Base-by-base conservation (phyloP, 2,888 invertebrate genomes). In the Quadriops clusia region DNA sequence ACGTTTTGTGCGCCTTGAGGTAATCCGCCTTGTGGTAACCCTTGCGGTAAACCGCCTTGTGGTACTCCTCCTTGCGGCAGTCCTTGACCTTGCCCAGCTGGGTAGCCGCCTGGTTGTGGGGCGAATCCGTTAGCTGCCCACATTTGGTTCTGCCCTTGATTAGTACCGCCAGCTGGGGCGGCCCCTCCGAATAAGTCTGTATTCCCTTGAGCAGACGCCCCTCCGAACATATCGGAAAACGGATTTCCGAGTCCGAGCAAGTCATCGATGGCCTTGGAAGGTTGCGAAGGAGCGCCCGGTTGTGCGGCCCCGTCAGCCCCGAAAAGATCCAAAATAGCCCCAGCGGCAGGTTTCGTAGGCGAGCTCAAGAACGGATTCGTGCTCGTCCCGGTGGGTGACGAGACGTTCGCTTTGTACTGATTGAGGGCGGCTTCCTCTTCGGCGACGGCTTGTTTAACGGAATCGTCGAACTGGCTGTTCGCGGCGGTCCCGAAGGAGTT, bases 351-450 rank as follows among this genome's bases (percentile, higher is more conserved):
- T 34, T 58, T 59, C 3, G 45, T 38, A 14, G 79, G 78, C 8
- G 78, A 72, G 45, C 79, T 77, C 45, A 86, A 70, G 69, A 87
- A 90, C 51, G 89, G 89, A 67, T 90, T 90, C 58, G 85, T 87
- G 47, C 65, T 62, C 27, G 74, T 73, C 37, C 70, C 51, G 18
- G 75, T 75, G 13, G 85, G 85, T 40, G 84, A 84, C 44, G 80
- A 79, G 38, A 86, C 72, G 60, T 81, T 86, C 34, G 78, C 93
- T 77, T 90, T 93, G 58, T 90, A 87, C 62, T 90, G 86, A 63
- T 85, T 91, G 70, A 97, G 77, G 36, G 84, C 86, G 10, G 90
- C 90, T 60, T 98, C 98, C 55, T 97, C 94, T 13, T 94, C 94
- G 32, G 97, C 65, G 17, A 83, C 91, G 55, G 85, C 83, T 51